A percentile compares a stretch with the other conserved stretches of the same genome.
Conservation (phyloP, 2,113 vertebrate genomes). For the Callipepla squamata region DNA sequence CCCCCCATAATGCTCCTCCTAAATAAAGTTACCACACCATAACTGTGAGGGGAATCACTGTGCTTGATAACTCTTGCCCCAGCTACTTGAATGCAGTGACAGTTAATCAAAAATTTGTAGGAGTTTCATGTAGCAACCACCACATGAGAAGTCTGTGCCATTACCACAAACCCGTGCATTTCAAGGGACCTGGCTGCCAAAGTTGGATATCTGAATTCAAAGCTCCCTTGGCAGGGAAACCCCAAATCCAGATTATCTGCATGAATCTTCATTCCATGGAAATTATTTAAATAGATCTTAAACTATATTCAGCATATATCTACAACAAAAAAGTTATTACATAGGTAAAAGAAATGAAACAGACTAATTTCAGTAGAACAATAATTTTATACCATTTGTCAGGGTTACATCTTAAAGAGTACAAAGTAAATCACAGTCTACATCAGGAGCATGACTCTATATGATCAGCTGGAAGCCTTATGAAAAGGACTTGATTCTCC, state of each 20-base stretch:
- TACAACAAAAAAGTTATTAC: not conserved
- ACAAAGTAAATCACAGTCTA: not conserved
- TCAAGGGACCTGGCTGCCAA: not conserved
- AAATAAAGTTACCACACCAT: not conserved
- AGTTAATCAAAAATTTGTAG: not conserved
- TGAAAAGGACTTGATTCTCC: conserved; percentile 4
- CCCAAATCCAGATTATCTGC: not conserved
- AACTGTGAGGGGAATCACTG: not conserved
- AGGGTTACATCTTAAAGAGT: not conserved
- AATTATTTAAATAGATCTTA: not conserved
- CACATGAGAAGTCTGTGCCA: not conserved
- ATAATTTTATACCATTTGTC: not conserved
- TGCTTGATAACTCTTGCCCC: not conserved
- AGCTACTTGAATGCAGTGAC: not conserved
- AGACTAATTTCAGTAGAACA: too few species aligned
- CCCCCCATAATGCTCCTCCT: not conserved
- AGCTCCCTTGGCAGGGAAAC: not conserved
- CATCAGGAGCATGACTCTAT: not conserved
- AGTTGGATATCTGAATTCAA: not conserved
- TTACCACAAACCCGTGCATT: not conserved
- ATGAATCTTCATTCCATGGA: not conserved
- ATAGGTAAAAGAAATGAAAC: not conserved
- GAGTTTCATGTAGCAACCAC: not conserved
- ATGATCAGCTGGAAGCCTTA: conserved; percentile 11
- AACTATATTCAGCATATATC: not conserved